Evolutionary conservation across 2,113 vertebrate genomes (phyloP).

Genomic region (Rhadina sibilatrix): DNA sequence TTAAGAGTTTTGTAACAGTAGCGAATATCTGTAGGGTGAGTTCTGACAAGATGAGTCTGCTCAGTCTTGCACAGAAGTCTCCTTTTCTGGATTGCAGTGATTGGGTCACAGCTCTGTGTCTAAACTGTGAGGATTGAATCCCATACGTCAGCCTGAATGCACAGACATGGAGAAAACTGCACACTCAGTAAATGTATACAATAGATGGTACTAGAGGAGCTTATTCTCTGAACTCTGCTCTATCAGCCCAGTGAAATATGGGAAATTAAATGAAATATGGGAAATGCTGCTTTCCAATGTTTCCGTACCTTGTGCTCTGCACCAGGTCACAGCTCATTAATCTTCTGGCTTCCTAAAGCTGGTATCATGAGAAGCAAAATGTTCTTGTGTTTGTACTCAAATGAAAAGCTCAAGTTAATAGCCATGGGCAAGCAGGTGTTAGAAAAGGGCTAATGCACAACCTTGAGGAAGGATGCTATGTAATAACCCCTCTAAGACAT

Average conservation of each 20-base stretch:
- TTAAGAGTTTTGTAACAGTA: neutral
- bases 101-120: neutral
- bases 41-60: neutral
- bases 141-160: neutral
- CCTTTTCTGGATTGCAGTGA: neutral
- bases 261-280: neutral
- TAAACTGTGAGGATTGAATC: neutral
- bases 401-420: neutral
- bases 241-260: neutral
- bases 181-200: neutral
- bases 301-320: neutral
- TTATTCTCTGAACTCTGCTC: neutral
- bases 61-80: neutral
- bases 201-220: neutral
- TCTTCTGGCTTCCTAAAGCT: neutral
- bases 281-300: neutral
- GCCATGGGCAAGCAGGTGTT: accelerated
- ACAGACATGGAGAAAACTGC: neutral
- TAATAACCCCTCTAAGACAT: neutral
- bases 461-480: neutral
- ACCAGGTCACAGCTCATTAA: neutral
- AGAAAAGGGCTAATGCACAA: neutral
- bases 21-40: neutral
- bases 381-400: neutral
- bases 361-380: neutral